Evolutionary conservation across 2,113 vertebrate genomes (phyloP).

Genomic region (Chloroceryle aenea): DNA sequence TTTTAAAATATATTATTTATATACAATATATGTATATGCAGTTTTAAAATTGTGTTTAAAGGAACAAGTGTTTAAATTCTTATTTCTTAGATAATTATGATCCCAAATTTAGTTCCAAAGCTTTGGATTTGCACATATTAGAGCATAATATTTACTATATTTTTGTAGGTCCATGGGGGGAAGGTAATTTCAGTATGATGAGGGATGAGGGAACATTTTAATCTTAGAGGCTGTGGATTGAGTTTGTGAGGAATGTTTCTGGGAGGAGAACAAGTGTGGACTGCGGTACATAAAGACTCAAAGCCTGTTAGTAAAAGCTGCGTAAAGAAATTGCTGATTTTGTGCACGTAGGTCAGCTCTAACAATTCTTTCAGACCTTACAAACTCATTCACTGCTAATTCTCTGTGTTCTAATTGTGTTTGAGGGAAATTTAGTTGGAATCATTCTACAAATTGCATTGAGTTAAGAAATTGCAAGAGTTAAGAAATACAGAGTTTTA

Average conservation of each 20-base stretch:
- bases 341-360: neutral
- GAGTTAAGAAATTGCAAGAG: neutral
- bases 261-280: neutral
- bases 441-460: accelerated
- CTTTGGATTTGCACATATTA: neutral
- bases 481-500: neutral
- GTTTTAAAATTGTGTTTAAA: neutral
- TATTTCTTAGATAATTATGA: neutral
- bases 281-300: neutral
- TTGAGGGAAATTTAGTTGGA: neutral
- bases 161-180: neutral
- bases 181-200: neutral
- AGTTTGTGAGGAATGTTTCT: neutral
- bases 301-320: neutral
- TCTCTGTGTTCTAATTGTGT: neutral
- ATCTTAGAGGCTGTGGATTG: neutral
- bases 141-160: neutral
- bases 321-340: neutral
- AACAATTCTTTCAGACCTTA: neutral
- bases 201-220: neutral
- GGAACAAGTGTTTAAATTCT: neutral
- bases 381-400: conserved; percentile 12
- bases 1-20: neutral
- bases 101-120: neutral
- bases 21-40: too few relatives aligned